Evolutionary conservation across 2,113 vertebrate species (phyloP).

Genomic region (Silurus glanis): DNA sequence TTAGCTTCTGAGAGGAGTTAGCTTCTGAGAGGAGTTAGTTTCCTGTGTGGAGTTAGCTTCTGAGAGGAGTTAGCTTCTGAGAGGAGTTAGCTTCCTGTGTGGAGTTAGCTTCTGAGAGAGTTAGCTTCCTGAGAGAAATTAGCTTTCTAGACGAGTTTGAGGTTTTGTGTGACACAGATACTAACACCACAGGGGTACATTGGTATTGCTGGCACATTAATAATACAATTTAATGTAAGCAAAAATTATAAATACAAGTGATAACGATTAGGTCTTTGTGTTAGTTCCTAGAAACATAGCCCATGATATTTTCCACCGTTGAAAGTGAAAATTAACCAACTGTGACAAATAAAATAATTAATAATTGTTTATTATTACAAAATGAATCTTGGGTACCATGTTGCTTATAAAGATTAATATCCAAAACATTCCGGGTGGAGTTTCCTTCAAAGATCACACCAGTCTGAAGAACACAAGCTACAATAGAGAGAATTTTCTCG

Average conservation of each 20-base stretch:
- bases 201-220: not conserved
- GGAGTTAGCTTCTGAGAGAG: no score
- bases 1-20: no score
- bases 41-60: no score
- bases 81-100: no score
- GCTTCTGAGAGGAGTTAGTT: no score
- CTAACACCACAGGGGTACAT: not conserved
- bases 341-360: not conserved
- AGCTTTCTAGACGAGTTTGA: no score
- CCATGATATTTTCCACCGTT: not conserved
- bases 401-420: not conserved
- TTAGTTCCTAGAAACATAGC: not conserved
- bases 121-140: no score
- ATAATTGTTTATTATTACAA: not conserved
- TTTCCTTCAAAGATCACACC: not conserved
- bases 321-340: not conserved
- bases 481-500: no score
- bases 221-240: not conserved
- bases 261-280: not conserved
- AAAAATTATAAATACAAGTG: not conserved
- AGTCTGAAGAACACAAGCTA: slow-evolving; percentile 20
- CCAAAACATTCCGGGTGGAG: not conserved
- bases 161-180: no score
- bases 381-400: not conserved
- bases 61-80: no score